These are phyloP conservation scores for Tachina fera DNA, from an alignment of 2,888 invertebrate genomes.

Conservation along the genomic window DNA sequence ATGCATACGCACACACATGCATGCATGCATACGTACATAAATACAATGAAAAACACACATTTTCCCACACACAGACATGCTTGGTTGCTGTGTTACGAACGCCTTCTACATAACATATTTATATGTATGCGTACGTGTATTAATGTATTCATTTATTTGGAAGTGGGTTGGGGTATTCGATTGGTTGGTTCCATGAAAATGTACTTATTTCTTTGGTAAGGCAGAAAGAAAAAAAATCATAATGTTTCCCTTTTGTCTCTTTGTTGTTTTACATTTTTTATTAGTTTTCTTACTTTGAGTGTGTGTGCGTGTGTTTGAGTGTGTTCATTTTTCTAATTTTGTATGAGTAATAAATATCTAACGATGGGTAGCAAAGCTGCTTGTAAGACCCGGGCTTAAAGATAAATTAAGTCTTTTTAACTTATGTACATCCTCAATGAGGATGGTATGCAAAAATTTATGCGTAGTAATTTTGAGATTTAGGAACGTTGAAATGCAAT, in stretches of 20 bases:
- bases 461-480: neutral
- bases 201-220: conserved; percentile 22
- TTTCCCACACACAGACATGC: neutral
- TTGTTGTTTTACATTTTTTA: conserved; percentile 42
- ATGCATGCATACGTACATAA: neutral
- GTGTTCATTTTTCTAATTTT: conserved; percentile 35
- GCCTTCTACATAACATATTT: conserved; percentile 23
- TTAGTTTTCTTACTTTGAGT: neutral
- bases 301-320: conserved; percentile 14
- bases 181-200: conserved; percentile 35
- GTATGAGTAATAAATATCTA: conserved; percentile 65
- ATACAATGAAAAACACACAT: neutral
- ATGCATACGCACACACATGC: conserved; percentile 21
- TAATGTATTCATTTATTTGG: conserved; percentile 13
- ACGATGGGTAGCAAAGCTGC: conserved; percentile 61
- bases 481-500: neutral
- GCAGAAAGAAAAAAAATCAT: conserved; percentile 26
- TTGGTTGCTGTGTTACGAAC: conserved; percentile 44
- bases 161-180: neutral
- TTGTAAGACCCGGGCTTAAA: conserved; percentile 65
- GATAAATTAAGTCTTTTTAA: conserved; percentile 67
- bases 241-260: conserved; percentile 27
- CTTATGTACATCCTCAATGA: conserved; percentile 34
- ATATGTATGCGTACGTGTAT: neutral
- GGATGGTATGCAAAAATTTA: neutral